Percentiles rank a stretch among this genome's conserved stretches.
Conservation (phyloP, 53 echinoderm and acorn worm genomes). For the Holothuria leucospilota region DNA sequence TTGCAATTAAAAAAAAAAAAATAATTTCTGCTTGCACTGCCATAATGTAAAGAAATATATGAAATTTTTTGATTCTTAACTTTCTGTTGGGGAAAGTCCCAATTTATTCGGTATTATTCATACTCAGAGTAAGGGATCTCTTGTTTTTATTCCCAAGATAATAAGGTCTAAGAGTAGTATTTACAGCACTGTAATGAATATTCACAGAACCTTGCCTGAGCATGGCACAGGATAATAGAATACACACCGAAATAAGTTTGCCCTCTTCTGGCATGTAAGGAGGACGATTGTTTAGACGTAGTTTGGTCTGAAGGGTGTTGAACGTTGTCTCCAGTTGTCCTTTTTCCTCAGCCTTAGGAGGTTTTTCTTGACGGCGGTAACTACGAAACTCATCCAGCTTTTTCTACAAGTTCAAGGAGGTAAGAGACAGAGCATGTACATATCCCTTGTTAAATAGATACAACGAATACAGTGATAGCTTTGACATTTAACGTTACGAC, state of each 20-base stretch:
- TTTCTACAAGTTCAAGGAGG: constrained; percentile 48
- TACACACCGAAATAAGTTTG: constrained; percentile 88
- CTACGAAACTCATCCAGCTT: constrained; percentile 95
- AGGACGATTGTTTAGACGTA: constrained; percentile 92
- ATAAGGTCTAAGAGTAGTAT: no score
- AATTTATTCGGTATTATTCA: no score
- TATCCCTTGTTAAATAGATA: background rate
- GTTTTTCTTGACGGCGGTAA: constrained; percentile 91
- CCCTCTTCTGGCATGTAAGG: constrained; percentile 90
- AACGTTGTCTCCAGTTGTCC: constrained; percentile 95
- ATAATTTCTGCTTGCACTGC: no score
- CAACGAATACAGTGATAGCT: background rate
- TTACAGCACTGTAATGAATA: no score
- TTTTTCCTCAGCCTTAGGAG: constrained; percentile 93
- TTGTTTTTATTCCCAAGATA: no score
- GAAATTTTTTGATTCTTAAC: no score
- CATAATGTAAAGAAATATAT: no score
- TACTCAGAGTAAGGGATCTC: no score
- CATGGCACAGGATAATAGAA: background rate
- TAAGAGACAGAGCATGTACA: background rate
- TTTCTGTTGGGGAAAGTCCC: no score
- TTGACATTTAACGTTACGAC: background rate
- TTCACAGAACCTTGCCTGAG: background rate
- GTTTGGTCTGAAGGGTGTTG: constrained; percentile 98
- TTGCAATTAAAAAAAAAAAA: no score